Evolutionary conservation across 92 coral and sea anemone genomes (phyloP).

Genomic region (Bergia sp.): DNA sequence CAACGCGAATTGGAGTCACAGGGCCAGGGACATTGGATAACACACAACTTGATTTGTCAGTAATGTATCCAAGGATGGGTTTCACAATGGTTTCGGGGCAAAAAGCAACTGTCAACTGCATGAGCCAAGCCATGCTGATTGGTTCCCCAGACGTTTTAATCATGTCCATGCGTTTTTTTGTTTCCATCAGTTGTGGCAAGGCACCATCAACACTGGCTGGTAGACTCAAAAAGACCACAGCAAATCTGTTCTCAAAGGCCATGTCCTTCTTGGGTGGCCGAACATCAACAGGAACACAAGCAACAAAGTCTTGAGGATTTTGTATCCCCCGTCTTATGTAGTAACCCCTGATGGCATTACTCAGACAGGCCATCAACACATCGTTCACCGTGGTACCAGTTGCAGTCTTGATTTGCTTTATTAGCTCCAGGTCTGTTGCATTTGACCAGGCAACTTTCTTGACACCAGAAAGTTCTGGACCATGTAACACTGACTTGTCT

Average conservation of each 20-base stretch:
- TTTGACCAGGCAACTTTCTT: slow-evolving; percentile 85
- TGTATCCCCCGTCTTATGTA: slow-evolving; percentile 73
- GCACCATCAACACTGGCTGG: slow-evolving; percentile 70
- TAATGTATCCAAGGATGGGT: slow-evolving; percentile 52
- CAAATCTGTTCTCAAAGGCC: slow-evolving; percentile 76
- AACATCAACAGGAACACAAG: slow-evolving; percentile 85
- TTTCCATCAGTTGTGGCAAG: slow-evolving; percentile 64
- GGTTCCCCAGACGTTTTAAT: slow-evolving; percentile 87
- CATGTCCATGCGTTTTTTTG: slow-evolving; percentile 79
- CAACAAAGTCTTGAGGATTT: slow-evolving; percentile 74
- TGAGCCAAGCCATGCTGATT: slow-evolving; percentile 64
- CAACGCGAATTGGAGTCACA: slow-evolving; percentile 56
- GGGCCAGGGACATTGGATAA: slow-evolving; percentile 97
- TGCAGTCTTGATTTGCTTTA: slow-evolving; percentile 76
- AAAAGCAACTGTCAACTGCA: slow-evolving; percentile 59
- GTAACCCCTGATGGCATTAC: slow-evolving; percentile 77
- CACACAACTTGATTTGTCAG: slow-evolving; percentile 75
- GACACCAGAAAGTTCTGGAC: slow-evolving; percentile 71
- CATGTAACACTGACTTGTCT: slow-evolving; percentile 81
- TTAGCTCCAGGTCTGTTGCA: slow-evolving; percentile 65
- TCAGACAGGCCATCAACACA: slow-evolving; percentile 83
- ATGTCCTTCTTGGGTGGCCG: slow-evolving; percentile 56
- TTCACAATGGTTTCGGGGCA: slow-evolving; percentile 67
- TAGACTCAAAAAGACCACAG: slow-evolving; percentile 67
- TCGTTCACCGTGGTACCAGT: slow-evolving; percentile 95